A percentile compares a stretch with the other conserved stretches of the same genome.
These are phyloP conservation scores for Neodon shergylaensis DNA, from an alignment of 2,113 vertebrate genomes.

Conservation along the genomic window DNA sequence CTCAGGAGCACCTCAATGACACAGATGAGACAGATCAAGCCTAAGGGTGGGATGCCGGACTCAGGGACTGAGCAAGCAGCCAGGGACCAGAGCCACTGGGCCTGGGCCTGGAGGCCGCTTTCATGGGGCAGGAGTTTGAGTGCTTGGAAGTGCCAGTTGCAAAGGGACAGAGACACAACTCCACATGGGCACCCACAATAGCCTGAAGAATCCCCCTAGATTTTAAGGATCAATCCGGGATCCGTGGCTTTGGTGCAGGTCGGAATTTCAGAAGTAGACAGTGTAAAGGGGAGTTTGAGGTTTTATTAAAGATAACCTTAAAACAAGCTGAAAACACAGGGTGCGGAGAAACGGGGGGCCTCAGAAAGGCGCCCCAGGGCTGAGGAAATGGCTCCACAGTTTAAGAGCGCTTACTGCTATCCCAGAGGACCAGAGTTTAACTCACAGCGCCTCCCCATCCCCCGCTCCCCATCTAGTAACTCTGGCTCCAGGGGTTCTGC, in stretches of 20 bases:
- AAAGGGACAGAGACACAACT: background rate
- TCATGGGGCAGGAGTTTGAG: background rate
- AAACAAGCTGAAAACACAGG: too few relatives aligned
- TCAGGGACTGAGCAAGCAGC: background rate
- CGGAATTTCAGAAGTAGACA: background rate
- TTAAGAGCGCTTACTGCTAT: background rate
- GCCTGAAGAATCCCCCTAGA: background rate
- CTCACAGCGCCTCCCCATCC: background rate
- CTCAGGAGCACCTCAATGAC: fast-evolving
- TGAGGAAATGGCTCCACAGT: background rate
- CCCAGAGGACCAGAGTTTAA: background rate
- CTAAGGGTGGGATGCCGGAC: background rate
- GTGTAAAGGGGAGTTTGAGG: too few relatives aligned
- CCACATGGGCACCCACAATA: background rate
- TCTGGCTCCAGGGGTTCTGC: background rate
- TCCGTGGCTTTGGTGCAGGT: background rate
- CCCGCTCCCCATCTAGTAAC: background rate
- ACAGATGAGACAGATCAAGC: background rate
- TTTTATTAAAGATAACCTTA: background rate
- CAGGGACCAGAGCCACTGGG: fast-evolving
- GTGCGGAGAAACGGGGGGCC: background rate
- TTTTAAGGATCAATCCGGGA: background rate
- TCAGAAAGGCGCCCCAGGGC: background rate
- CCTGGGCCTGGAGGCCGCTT: background rate
- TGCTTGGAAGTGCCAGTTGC: background rate